Evolutionary conservation across 2,888 invertebrate species (phyloP).

Genomic region (Leptinotarsa peninsularis): DNA sequence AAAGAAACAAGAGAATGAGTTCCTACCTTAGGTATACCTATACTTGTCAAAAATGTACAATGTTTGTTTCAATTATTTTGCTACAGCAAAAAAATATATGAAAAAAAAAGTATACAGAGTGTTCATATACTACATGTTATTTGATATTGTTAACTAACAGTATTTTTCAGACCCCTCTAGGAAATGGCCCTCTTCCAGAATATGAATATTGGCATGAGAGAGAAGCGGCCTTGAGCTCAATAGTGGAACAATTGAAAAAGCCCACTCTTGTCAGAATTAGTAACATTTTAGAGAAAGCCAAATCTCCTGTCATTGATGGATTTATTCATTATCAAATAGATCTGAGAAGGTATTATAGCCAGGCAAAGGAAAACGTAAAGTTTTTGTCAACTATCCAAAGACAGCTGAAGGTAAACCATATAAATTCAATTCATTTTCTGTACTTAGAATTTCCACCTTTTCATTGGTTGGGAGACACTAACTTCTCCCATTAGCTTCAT

Average conservation of each 20-base stretch:
- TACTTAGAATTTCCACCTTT: too few species aligned
- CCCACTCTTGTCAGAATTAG: conserved; percentile 75
- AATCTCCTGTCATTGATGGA: conserved; percentile 70
- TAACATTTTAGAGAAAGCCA: conserved; percentile 69
- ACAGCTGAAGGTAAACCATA: conserved; percentile 72
- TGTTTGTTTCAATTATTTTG: too few species aligned
- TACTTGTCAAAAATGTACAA: too few species aligned
- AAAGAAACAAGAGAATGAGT: too few species aligned
- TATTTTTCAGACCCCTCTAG: conserved; percentile 69
- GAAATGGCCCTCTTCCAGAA: conserved; percentile 85
- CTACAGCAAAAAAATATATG: background rate
- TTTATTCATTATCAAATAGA: conserved; percentile 74
- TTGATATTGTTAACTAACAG: background rate
- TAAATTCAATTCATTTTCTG: too few species aligned
- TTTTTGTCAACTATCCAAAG: conserved; percentile 81
- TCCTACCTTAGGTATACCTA: too few species aligned
- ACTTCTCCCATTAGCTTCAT: too few species aligned
- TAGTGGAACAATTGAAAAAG: conserved; percentile 86
- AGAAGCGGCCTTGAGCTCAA: conserved; percentile 80
- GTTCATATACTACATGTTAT: background rate
- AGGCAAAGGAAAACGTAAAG: conserved; percentile 83
- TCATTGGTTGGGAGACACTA: too few species aligned
- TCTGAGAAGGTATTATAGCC: conserved; percentile 75
- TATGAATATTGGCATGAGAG: conserved; percentile 88
- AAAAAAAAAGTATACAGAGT: background rate